Evolutionary conservation across 2,797 vertebrate genomes (phyloP).

Genomic region (Crax fasciolata): DNA sequence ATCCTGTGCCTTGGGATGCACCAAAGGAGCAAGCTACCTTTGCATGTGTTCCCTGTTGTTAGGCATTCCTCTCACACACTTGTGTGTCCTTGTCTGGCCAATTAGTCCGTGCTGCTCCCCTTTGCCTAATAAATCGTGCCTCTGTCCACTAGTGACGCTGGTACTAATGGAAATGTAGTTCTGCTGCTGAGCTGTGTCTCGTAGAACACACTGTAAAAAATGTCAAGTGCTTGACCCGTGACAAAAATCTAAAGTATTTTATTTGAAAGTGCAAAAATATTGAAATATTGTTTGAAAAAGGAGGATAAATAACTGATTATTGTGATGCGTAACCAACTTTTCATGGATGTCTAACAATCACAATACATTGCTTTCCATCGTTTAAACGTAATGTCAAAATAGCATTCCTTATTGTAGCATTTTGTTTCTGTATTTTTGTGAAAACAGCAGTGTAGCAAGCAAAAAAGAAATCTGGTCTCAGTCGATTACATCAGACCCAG

Average conservation of each 20-base stretch:
- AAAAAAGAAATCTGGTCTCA: not conserved
- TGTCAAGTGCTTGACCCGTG: slow-evolving; percentile 35
- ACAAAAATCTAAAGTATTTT: not conserved
- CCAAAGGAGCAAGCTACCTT: not conserved
- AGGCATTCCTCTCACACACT: slow-evolving; percentile 38
- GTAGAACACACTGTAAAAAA: slow-evolving; percentile 67
- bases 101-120: slow-evolving; percentile 53
- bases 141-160: slow-evolving; percentile 55
- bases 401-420: not conserved
- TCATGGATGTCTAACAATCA: not conserved
- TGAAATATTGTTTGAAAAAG: not conserved
- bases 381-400: slow-evolving; percentile 10
- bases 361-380: not conserved
- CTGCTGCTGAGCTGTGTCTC: slow-evolving; percentile 60
- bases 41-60: not conserved
- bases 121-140: slow-evolving; percentile 71
- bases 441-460: not conserved
- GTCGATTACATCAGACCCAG: not conserved
- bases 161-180: slow-evolving; percentile 59
- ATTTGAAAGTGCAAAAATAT: slow-evolving; percentile 1
- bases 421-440: not conserved
- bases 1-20: not conserved
- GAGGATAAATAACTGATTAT: not conserved
- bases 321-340: not conserved
- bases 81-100: slow-evolving; percentile 27